These are phyloP conservation scores for Xestia sexstrigata DNA, from an alignment of 2,888 invertebrate genomes.

Conservation along the genomic window DNA sequence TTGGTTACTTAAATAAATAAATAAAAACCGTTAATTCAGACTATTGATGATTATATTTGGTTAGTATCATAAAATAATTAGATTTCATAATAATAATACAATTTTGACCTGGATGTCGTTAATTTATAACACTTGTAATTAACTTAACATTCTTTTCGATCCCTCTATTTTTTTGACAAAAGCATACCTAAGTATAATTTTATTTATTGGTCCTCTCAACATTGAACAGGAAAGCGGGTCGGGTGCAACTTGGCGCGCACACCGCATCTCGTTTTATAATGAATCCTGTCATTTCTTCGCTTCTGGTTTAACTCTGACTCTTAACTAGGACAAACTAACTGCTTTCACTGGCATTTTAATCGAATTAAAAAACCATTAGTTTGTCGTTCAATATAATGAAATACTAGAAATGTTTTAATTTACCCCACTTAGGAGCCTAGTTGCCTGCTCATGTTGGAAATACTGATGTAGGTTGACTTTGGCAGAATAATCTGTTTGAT, in stretches of 20 bases:
- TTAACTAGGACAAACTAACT: slow-evolving; percentile 4
- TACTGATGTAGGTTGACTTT: background rate
- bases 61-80: too few species aligned
- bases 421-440: background rate
- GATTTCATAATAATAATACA: too few species aligned
- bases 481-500: slow-evolving; percentile 3
- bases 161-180: too few species aligned
- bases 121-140: too few species aligned
- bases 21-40: too few species aligned
- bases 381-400: background rate
- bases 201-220: too few species aligned
- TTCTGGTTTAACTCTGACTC: slow-evolving; percentile 8
- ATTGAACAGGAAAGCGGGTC: slow-evolving; percentile 20
- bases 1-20: too few species aligned
- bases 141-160: too few species aligned
- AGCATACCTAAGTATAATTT: too few species aligned
- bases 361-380: slow-evolving; percentile 11
- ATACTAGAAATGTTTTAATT: background rate
- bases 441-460: background rate
- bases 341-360: slow-evolving; percentile 1
- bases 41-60: too few species aligned
- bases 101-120: too few species aligned
- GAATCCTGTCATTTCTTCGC: slow-evolving; percentile 35
- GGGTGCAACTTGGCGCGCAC: slow-evolving; percentile 13
- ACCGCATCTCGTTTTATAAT: slow-evolving; percentile 23